Evolutionary conservation across 2,113 vertebrate species (phyloP), one percentile per base, ranked within the genome.

Genomic region (Oryzias woworae): DNA sequence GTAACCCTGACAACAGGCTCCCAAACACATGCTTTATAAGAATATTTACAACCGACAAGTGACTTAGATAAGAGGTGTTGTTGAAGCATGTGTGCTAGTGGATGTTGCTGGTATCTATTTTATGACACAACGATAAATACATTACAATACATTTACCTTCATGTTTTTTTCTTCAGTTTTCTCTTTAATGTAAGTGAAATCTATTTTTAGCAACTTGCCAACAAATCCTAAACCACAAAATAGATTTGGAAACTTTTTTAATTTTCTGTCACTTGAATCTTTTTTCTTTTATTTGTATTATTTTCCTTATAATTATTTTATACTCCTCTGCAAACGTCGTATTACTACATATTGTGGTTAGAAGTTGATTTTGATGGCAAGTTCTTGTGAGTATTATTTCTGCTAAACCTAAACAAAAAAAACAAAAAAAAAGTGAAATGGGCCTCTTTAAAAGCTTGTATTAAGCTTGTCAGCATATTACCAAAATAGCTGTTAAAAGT

Each of bases 1-100:
- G 82, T 89, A 86, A 87, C 86, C 86, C 44, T 58, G 88, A 86
- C 79, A 89, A 89, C 87, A 73, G 71, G 44, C 71, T 65, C 36
- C 41, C 55, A 24, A 71, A 76, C 65, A 66, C 72, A 78, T 77
- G 73, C 58, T 79, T 53, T 62, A 42, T 69, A 55, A 80, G 65
- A 84, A 79, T 90, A 79, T 85, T 85, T 79, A 77, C 85, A 71
- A 84, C 85, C 87, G 81, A 78, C 66, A 67, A 68, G 79, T 76
- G 62, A 66, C 73, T 75, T 43, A 78, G 65, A 54, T 71, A 48
- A 66, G 52, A 66, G 57, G 22, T 52, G 74, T 64, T 54, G 55
- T 48, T 62, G 55, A 60, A 75, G 65, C 77, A 73, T 55, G 79
- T 58, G 59, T 54, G 24, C 69, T 67, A 14, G 53, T 47, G 3